Evolutionary conservation across 2,113 vertebrate species (phyloP), one percentile per base, ranked within the genome.

Genomic region (Apaloderma vittatum): DNA sequence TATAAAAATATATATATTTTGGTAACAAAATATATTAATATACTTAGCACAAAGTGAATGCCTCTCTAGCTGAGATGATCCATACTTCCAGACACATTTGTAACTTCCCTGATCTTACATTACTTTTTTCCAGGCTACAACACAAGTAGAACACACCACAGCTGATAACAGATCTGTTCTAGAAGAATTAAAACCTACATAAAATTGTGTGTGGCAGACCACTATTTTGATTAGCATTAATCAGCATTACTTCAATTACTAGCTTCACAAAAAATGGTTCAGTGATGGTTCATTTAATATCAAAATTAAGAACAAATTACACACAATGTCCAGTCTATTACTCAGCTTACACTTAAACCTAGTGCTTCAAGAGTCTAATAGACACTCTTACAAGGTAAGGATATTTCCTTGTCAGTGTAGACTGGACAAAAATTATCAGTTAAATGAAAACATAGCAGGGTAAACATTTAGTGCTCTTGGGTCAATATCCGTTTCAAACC

Each of bases 121-220:
- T 54, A 63, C 6, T 49, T 80, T 94, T 76, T 95, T 94, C 93
- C 72, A 76, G 32, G 65, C 36, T 91, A 67, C 17, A 43, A 71
- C 63, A 34, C 63, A 85, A 94, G 46, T 76, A 94, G 93, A 95
- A 86, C 11, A 90, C 36, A 58, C 73, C 34, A 68, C 24, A 59
- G 48, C 23, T 92, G 68, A 78, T 72, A 93, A 91, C 48, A 82
- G 48, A 97, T 85, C 46, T 94, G 81, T 91, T 97, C 57, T 55
- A 84, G 72, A 98, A 98, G 97, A 98, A 97, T 72, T 93, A 83
- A 97, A 93, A 98, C 91, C 62, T 58, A 92, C 61, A 77, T 77
- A 97, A 96, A 97, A 78, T 82, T 84, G 65, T 86, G 76, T 79
- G 72, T 79, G 81, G 17, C 84, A 96, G 88, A 63, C 54, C 74